phyloP scores from a whole-genome alignment of 2,888 invertebrate genomes.

The Pandemis cinnamomeana region DNA sequence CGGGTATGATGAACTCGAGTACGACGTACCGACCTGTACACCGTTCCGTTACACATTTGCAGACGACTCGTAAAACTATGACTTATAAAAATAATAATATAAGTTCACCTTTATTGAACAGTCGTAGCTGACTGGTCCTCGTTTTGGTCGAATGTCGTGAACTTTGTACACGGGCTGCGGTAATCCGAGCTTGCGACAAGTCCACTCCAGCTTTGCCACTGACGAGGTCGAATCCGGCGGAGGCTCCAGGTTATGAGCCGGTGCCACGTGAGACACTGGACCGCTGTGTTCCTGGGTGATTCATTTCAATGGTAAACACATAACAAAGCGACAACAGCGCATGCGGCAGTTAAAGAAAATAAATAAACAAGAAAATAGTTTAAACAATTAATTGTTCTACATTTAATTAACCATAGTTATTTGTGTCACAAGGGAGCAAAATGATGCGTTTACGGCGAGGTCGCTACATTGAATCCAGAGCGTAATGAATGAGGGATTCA shows the following conservation, averaged over 20 bases:
- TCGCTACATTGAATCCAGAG: too few species aligned
- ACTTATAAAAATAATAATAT: constrained; percentile 64
- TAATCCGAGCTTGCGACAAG: constrained; percentile 74
- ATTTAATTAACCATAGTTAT: too few species aligned
- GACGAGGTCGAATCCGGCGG: constrained; percentile 75
- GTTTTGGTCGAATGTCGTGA: constrained; percentile 62
- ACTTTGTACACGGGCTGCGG: constrained; percentile 73
- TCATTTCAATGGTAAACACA: constrained; percentile 7
- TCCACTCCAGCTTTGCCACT: constrained; percentile 74
- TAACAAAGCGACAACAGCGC: background rate
- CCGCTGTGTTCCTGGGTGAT: constrained; percentile 61
- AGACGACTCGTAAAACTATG: constrained; percentile 42
- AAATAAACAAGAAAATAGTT: too few species aligned
- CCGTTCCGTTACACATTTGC: background rate
- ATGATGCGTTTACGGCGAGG: too few species aligned
- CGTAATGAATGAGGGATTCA: too few species aligned
- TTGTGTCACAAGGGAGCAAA: too few species aligned
- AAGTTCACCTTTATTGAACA: constrained; percentile 73
- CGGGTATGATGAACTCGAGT: constrained; percentile 72
- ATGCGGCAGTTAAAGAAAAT: too few species aligned
- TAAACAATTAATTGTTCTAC: too few species aligned
- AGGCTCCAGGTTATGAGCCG: constrained; percentile 68
- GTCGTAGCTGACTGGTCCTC: constrained; percentile 64
- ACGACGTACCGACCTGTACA: constrained; percentile 67
- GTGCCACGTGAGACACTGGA: constrained; percentile 63